Evolutionary conservation across 2,797 vertebrate genomes (phyloP).

Genomic region (Peromyscus nudipes): DNA sequence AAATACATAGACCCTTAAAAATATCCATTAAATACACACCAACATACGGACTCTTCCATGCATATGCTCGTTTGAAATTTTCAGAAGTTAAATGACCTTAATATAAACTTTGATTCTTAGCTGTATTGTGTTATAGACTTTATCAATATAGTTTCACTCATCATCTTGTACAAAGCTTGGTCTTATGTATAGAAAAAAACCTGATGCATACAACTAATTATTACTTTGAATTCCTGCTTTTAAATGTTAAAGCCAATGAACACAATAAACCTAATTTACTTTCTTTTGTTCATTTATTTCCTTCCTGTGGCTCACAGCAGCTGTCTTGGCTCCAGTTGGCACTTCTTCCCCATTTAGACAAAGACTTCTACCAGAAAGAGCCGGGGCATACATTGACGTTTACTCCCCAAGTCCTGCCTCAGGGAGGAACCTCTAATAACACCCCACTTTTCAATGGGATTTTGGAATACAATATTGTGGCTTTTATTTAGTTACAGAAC

Average conservation of each 20-base stretch:
- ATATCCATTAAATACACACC: not conserved
- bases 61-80: not conserved
- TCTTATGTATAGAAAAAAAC: not conserved
- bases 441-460: not conserved
- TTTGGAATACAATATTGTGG: not conserved
- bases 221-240: slow-evolving; percentile 47
- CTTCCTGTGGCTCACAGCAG: slow-evolving; percentile 21
- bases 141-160: not conserved
- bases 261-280: slow-evolving; percentile 35
- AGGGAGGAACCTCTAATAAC: not conserved
- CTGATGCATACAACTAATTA: not conserved
- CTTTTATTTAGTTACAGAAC: slow-evolving; percentile 4
- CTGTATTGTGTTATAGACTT: not conserved
- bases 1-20: slow-evolving; percentile 4
- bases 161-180: not conserved
- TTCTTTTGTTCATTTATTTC: slow-evolving; percentile 27
- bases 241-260: slow-evolving; percentile 30
- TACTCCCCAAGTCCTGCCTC: not conserved
- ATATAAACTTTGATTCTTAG: slow-evolving; percentile 1
- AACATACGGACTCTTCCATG: not conserved
- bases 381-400: not conserved
- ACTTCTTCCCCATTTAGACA: not conserved
- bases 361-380: slow-evolving; percentile 7
- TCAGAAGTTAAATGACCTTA: not conserved
- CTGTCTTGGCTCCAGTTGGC: not conserved